Evolutionary conservation across 2,888 invertebrate genomes (phyloP), one percentile per base, ranked within the genome.

Genomic region (Luperina testacea): DNA sequence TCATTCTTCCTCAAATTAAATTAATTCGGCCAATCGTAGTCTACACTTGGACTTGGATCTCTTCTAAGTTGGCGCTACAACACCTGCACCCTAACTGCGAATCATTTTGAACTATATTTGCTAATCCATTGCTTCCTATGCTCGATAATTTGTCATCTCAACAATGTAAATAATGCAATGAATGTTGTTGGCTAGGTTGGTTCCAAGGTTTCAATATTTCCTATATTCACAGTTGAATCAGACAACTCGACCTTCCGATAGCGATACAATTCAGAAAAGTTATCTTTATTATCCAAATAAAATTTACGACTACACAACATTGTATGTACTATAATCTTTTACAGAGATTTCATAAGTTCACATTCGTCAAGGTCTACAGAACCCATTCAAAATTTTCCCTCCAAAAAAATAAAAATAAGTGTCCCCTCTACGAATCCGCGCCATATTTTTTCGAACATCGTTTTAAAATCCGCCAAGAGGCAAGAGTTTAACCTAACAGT

Each of bases 401-500:
- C 91, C 90, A 91, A 93, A 93, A 77, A 77, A 72, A 38, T 20
- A 57, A 72, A 91, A 90, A 91, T 53, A 90, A 90, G 90, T 86
- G 86, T 86, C 88, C 89, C 92, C 93, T 93, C 92, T 92, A 92
- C 91, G 91, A 92, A 91, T 92, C 92, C 90, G 91, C 92, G 91
- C 90, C 89, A 86, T 89, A 89, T 92, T 94, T 92, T 94, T 95
- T 94, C 89, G 83, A 86, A 88, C 88, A 88, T 94, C 93, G 89
- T 94, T 94, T 95, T 94, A 92, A 94, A 96, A 96, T 95, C 95
- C 95, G 94, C 92, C 95, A 95, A 94, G 94, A 95, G 93, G 93
- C 94, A 95, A 95, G 94, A 95, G 94, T 93, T 94, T 93, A 94
- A 94, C 95, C 94, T 93, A 94, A 94, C 95, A 93, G 92, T 91